phyloP scores from a whole-genome alignment of 2,888 invertebrate species.

The Eremobia ochroleuca region DNA sequence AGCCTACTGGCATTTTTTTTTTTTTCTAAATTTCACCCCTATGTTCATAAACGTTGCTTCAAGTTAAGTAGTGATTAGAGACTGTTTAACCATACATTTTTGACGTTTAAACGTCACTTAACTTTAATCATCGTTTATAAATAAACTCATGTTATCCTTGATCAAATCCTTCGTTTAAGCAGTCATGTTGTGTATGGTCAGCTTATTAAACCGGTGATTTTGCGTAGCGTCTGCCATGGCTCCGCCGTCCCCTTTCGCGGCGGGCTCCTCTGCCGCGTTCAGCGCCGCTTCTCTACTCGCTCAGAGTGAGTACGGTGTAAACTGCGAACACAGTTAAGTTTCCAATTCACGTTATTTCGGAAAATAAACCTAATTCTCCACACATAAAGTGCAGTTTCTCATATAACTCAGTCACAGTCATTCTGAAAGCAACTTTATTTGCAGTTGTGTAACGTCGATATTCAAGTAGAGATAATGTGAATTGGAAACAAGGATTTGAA shows the following conservation, averaged over 20 bases:
- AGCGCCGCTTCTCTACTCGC: conserved; percentile 95
- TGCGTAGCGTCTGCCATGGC: conserved; percentile 73
- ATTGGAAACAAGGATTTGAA: conserved; percentile 29
- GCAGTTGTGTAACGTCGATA: background rate
- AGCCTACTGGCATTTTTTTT: background rate
- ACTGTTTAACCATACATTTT: no score
- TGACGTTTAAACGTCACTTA: no score
- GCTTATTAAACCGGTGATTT: conserved; percentile 49
- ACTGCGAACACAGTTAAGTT: conserved; percentile 13
- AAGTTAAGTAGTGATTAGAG: no score
- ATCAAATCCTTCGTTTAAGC: background rate
- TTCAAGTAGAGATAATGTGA: conserved; percentile 12
- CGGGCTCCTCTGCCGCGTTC: conserved; percentile 89
- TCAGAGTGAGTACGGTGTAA: conserved; percentile 93
- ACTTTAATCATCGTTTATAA: no score
- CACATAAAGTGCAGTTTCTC: background rate
- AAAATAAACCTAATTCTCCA: background rate
- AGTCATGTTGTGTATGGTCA: background rate
- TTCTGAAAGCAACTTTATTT: background rate
- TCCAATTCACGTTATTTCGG: conserved; percentile 35
- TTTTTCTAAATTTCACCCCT: background rate
- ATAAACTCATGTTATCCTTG: background rate
- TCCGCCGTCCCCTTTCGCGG: conserved; percentile 78
- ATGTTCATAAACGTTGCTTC: no score
- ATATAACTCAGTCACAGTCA: background rate